These are phyloP conservation scores for Geophilus truncorum DNA, from an alignment of 2,888 invertebrate species.

Conservation along the genomic window DNA sequence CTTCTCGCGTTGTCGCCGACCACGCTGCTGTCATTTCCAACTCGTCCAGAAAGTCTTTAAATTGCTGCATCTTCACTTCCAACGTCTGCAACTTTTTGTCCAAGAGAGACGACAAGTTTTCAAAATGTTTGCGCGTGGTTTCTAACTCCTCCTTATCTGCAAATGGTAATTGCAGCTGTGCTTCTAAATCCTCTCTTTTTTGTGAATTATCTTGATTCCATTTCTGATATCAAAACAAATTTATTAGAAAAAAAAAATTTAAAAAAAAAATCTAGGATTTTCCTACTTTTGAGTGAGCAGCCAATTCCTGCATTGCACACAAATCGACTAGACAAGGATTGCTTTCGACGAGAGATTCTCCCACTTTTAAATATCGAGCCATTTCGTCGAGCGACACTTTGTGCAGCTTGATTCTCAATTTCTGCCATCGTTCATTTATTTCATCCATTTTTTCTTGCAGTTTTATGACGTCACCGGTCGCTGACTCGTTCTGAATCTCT, in stretches of 20 bases:
- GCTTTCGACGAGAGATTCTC: neutral
- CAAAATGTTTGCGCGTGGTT: neutral
- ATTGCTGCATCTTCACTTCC: conserved; percentile 1
- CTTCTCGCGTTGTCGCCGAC: conserved; percentile 28
- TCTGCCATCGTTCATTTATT: neutral
- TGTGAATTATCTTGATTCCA: neutral
- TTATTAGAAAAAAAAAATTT: neutral
- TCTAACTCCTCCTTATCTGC: neutral
- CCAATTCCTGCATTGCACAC: neutral
- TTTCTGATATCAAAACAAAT: neutral
- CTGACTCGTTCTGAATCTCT: neutral
- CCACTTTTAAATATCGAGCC: neutral
- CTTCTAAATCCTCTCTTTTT: neutral
- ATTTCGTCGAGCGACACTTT: neutral
- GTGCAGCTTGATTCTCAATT: neutral
- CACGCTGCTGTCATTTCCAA: conserved; percentile 32
- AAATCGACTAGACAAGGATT: neutral
- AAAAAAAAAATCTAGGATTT: no score
- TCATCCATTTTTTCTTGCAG: neutral
- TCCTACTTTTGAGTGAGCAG: neutral
- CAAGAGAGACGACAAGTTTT: neutral
- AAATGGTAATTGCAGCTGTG: neutral
- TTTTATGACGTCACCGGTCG: neutral
- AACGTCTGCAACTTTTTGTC: neutral
- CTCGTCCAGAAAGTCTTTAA: conserved; percentile 29